Percentiles rank a stretch among this genome's conserved stretches.
Evolutionary conservation across 2,888 invertebrate genomes (phyloP).

Genomic region (Ptilodon capucinus): DNA sequence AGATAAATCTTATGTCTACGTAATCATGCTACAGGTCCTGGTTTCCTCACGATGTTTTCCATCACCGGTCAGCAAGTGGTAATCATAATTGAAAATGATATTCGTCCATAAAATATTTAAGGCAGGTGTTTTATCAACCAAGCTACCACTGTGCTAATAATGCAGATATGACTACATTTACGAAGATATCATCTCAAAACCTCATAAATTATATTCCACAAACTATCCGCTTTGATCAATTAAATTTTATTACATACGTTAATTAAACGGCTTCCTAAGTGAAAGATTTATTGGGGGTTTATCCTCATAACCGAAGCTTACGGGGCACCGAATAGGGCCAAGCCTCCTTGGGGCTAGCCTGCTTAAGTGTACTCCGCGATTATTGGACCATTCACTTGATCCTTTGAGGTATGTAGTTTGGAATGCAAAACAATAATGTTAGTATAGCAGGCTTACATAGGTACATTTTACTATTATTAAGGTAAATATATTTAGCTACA

Average conservation of each 20-base stretch:
- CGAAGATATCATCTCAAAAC: background rate
- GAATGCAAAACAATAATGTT: constrained; percentile 30
- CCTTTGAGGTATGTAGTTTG: constrained; percentile 24
- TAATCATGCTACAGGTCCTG: no score
- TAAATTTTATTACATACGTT: constrained; percentile 76
- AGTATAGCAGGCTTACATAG: background rate
- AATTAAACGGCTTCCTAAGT: constrained; percentile 75
- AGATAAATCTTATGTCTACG: no score
- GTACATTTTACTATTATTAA: no score
- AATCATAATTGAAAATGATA: no score
- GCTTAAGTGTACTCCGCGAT: constrained; percentile 43
- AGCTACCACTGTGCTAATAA: no score
- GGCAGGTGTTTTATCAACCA: no score
- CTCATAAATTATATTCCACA: constrained; percentile 51
- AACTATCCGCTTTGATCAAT: constrained; percentile 76
- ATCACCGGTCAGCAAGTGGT: no score
- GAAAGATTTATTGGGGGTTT: constrained; percentile 80
- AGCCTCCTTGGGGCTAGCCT: constrained; percentile 41
- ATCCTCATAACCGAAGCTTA: constrained; percentile 77
- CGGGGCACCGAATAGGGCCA: constrained; percentile 62
- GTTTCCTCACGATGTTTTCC: no score
- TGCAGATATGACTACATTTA: no score
- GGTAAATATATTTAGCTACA: no score
- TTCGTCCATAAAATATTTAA: no score
- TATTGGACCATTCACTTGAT: constrained; percentile 44